Conservation (phyloP, 2,797 vertebrate species). For the Molossus alvarezi region DNA sequence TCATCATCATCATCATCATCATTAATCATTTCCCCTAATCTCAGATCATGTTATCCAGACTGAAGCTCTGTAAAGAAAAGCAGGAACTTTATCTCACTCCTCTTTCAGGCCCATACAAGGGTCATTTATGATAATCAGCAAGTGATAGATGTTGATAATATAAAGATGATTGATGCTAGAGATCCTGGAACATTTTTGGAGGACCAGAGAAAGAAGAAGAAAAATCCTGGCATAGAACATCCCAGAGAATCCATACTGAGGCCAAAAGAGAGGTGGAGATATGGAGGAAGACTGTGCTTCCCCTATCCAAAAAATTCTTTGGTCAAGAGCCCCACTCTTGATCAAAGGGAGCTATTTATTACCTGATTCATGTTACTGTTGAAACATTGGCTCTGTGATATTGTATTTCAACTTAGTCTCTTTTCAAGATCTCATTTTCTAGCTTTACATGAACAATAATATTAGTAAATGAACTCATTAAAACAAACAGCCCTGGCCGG, state of each 20-base stretch:
- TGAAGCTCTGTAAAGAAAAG: neutral
- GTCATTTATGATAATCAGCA: neutral
- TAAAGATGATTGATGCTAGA: slow-evolving; percentile 30
- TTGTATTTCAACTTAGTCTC: slow-evolving; percentile 87
- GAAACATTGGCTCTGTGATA: slow-evolving; percentile 88
- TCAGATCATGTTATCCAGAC: neutral
- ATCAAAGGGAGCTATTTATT: slow-evolving; percentile 91
- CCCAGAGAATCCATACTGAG: slow-evolving; percentile 57
- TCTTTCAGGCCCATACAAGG: neutral
- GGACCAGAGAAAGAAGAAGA: slow-evolving; percentile 51
- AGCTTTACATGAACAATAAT: slow-evolving; percentile 85
- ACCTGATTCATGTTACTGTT: slow-evolving; percentile 89
- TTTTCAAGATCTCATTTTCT: slow-evolving; percentile 84
- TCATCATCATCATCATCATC: neutral
- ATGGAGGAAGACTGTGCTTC: neutral
- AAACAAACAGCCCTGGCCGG: no score
- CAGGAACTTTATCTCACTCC: neutral
- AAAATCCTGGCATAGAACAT: slow-evolving; percentile 29
- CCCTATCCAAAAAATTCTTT: neutral
- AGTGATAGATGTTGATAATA: slow-evolving; percentile 9
- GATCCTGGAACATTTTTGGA: slow-evolving; percentile 65
- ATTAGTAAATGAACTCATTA: slow-evolving; percentile 70
- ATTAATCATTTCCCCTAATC: neutral
- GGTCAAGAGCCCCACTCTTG: slow-evolving; percentile 61
- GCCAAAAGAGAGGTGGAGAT: neutral